These are phyloP conservation scores for Torymus aiolomorphi DNA, from an alignment of 2,888 invertebrate genomes.

Conservation along the genomic window DNA sequence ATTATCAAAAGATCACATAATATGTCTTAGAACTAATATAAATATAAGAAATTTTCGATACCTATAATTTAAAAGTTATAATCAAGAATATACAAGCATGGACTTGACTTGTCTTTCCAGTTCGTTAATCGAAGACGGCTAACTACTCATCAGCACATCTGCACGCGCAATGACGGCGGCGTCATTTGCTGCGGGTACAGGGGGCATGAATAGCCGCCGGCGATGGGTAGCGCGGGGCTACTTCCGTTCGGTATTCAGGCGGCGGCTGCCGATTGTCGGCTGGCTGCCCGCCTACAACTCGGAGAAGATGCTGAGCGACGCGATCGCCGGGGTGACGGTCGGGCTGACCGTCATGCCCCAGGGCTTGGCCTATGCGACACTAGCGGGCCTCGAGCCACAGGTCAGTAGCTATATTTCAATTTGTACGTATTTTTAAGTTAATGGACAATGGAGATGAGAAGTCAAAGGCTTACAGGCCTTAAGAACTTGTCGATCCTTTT, in stretches of 20 bases:
- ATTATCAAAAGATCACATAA: no score
- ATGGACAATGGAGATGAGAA: no score
- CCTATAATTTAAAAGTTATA: no score
- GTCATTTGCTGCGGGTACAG: background rate
- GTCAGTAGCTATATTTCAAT: conserved; percentile 73
- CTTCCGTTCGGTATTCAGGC: conserved; percentile 66
- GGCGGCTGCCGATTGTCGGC: conserved; percentile 81
- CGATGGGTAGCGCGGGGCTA: conserved; percentile 45
- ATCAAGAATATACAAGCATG: no score
- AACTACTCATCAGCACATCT: background rate
- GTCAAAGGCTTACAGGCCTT: no score
- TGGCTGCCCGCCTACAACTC: conserved; percentile 88
- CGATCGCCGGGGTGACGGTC: conserved; percentile 94
- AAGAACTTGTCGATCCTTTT: no score
- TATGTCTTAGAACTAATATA: no score
- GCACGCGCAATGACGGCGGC: background rate
- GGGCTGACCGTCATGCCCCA: conserved; percentile 96
- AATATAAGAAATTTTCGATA: no score
- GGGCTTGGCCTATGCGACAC: conserved; percentile 92
- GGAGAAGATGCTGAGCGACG: conserved; percentile 87
- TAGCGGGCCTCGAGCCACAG: conserved; percentile 92
- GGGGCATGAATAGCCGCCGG: conserved; percentile 55
- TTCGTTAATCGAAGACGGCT: background rate
- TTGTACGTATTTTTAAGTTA: no score
- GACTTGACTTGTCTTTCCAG: no score